Percentiles rank a stretch among this genome's conserved stretches.
phyloP scores from a whole-genome alignment of 2,113 vertebrate genomes.

The Scomber colias region DNA sequence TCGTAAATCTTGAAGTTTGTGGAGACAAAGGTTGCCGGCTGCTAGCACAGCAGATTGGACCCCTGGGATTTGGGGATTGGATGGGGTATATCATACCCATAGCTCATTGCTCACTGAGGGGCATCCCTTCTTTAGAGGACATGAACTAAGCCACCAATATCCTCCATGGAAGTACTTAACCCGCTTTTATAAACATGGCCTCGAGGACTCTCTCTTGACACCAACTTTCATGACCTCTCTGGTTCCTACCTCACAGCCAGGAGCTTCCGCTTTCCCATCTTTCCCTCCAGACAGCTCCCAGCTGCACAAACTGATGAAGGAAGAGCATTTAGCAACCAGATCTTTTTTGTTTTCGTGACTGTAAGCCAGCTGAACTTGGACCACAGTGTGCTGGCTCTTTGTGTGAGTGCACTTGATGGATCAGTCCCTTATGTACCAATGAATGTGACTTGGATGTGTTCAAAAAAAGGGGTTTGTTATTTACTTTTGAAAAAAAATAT shows the following conservation, averaged over 20 bases:
- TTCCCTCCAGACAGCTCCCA: slow-evolving; percentile 49
- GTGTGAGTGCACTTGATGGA: slow-evolving; percentile 66
- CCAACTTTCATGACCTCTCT: slow-evolving; percentile 34
- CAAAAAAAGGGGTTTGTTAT: slow-evolving; percentile 48
- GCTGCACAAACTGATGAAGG: slow-evolving; percentile 55
- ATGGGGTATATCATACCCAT: neutral
- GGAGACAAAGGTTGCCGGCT: neutral
- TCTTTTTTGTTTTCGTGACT: slow-evolving; percentile 60
- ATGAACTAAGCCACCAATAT: neutral
- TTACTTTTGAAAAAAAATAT: slow-evolving; percentile 28
- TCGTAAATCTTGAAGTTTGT: neutral
- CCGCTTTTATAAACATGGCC: slow-evolving; percentile 33
- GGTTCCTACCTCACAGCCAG: slow-evolving; percentile 50
- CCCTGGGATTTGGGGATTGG: neutral
- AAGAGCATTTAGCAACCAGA: slow-evolving; percentile 46
- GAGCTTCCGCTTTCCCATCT: slow-evolving; percentile 52
- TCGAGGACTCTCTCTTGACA: slow-evolving; percentile 7
- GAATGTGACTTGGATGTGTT: slow-evolving; percentile 53
- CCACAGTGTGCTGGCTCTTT: slow-evolving; percentile 41
- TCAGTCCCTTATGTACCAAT: slow-evolving; percentile 65
- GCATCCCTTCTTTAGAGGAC: slow-evolving; percentile 25
- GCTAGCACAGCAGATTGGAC: neutral
- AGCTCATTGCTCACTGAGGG: neutral
- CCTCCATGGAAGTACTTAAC: slow-evolving; percentile 16
- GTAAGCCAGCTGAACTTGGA: slow-evolving; percentile 64